Evolutionary conservation across 1,140 invertebrate species (phyloP).

Genomic region (Papilio polytes): DNA sequence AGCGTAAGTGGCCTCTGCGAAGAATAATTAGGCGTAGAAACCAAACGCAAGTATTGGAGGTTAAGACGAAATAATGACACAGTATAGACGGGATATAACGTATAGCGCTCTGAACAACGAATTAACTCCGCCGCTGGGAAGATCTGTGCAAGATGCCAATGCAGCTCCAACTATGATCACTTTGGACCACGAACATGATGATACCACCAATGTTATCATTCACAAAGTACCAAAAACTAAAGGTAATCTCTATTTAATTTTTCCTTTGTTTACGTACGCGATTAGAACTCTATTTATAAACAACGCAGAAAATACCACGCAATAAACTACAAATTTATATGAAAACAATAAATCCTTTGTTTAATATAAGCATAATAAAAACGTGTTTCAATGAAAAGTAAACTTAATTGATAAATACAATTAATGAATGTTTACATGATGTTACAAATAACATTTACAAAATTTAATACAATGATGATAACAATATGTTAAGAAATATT

Average conservation of each 20-base stretch:
- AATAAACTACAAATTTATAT: neutral
- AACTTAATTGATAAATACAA: neutral
- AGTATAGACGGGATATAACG: slow-evolving; percentile 72
- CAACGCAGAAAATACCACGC: slow-evolving; percentile 11
- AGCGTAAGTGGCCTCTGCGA: slow-evolving; percentile 59
- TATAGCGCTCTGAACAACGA: slow-evolving; percentile 75
- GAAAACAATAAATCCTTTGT: slow-evolving; percentile 30
- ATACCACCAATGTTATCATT: slow-evolving; percentile 75
- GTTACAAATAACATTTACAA: neutral
- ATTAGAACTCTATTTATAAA: slow-evolving; percentile 25
- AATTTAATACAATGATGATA: neutral
- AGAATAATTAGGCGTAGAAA: slow-evolving; percentile 65
- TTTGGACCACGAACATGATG: slow-evolving; percentile 75
- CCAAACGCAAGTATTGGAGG: slow-evolving; percentile 43
- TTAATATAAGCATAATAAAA: neutral
- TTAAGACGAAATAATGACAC: slow-evolving; percentile 61
- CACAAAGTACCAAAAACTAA: slow-evolving; percentile 79
- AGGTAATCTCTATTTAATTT: slow-evolving; percentile 53
- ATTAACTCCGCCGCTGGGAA: slow-evolving; percentile 65
- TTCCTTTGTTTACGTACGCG: slow-evolving; percentile 48
- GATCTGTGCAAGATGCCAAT: slow-evolving; percentile 57
- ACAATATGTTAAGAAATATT: neutral
- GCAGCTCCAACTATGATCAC: slow-evolving; percentile 68
- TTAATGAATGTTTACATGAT: neutral
- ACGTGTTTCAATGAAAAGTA: neutral